Conservation (phyloP, 53 echinoderm and acorn worm species). For the Patiria pectinifera region DNA sequence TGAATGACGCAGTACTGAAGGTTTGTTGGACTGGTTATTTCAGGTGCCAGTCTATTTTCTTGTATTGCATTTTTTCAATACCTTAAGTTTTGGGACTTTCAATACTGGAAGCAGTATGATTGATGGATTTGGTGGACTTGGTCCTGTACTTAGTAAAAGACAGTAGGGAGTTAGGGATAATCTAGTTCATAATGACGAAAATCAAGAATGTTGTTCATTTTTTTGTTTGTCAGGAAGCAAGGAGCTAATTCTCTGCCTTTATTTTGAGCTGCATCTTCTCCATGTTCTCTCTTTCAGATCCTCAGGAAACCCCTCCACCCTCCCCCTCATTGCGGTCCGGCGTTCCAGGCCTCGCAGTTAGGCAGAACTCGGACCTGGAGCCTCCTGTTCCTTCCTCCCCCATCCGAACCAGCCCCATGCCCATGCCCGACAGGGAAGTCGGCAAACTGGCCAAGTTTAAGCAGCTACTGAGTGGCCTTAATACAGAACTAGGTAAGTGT, state of each 20-base stretch:
- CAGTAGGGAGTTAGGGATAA: too few species aligned
- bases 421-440: constrained; percentile 73
- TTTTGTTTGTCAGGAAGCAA: too few species aligned
- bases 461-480: constrained; percentile 81
- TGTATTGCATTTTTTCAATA: too few species aligned
- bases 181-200: too few species aligned
- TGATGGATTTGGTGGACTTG: too few species aligned
- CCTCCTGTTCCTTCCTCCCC: constrained; percentile 87
- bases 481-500: constrained; percentile 89
- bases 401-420: constrained; percentile 69
- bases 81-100: too few species aligned
- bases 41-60: too few species aligned
- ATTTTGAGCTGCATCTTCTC: neutral
- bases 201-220: too few species aligned
- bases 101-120: too few species aligned
- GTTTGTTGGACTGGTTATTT: too few species aligned
- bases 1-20: too few species aligned
- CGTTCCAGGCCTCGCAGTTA: constrained; percentile 51
- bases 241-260: neutral
- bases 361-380: constrained; percentile 64
- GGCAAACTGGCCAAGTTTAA: constrained; percentile 82
- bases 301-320: constrained; percentile 43
- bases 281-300: neutral
- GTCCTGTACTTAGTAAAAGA: too few species aligned
- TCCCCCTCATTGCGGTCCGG: constrained; percentile 52